Conservation (phyloP, 2,888 invertebrate genomes). For the Bibio marci region DNA sequence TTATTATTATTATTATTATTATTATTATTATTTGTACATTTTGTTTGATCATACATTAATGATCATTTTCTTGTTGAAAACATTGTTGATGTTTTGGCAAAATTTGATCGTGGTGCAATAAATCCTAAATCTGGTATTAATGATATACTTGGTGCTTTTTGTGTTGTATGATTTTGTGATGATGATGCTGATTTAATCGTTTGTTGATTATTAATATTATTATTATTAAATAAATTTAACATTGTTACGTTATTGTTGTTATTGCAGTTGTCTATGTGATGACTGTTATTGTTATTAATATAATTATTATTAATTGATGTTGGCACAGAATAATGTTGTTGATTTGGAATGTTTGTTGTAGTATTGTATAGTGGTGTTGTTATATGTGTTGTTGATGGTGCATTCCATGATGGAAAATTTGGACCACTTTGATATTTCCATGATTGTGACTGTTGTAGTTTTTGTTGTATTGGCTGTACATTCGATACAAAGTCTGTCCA, state of each 20-base stretch:
- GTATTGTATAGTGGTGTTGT: neutral
- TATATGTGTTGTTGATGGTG: constrained; percentile 1
- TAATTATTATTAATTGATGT: neutral
- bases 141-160: constrained; percentile 30
- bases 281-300: neutral
- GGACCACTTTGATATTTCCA: constrained; percentile 1
- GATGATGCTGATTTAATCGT: constrained; percentile 7
- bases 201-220: constrained; percentile 15
- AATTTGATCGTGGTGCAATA: constrained; percentile 23
- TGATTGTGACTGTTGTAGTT: neutral
- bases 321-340: constrained; percentile 2
- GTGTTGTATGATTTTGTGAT: constrained; percentile 13
- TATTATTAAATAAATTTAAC: constrained; percentile 1
- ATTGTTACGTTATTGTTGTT: constrained; percentile 11
- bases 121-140: constrained; percentile 37
- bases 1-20: too few species aligned
- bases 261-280: neutral
- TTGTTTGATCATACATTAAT: constrained; percentile 15
- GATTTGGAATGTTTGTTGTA: neutral
- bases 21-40: too few species aligned
- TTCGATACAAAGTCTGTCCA: constrained; percentile 40
- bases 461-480: constrained; percentile 17
- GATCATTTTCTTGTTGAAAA: constrained; percentile 28
- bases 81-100: constrained; percentile 18
- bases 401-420: constrained; percentile 10